Evolutionary conservation across 1,140 invertebrate species (phyloP).

Genomic region (Dufourea novaeangliae): DNA sequence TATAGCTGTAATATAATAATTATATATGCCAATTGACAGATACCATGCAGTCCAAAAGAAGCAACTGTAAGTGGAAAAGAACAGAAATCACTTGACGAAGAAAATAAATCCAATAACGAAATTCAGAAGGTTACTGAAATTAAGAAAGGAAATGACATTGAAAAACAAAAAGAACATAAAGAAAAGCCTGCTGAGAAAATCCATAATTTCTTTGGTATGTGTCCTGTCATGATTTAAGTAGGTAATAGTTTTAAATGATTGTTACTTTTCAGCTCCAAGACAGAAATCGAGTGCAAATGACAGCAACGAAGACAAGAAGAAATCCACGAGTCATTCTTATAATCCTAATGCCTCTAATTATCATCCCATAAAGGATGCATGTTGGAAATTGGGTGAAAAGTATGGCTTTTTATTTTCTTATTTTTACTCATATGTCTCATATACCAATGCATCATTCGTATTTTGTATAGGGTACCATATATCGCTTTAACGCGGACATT

Average conservation of each 20-base stretch:
- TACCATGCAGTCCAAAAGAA: constrained; percentile 52
- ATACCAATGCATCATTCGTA: neutral
- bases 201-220: constrained; percentile 63
- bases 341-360: constrained; percentile 91
- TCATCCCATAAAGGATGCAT: constrained; percentile 95
- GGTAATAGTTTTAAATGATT: neutral
- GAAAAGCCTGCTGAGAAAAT: constrained; percentile 49
- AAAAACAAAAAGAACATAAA: neutral
- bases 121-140: neutral
- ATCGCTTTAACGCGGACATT: constrained; percentile 95
- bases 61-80: constrained; percentile 12
- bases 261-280: constrained; percentile 56
- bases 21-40: constrained; percentile 45
- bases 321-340: constrained; percentile 82
- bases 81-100: neutral
- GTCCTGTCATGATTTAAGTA: neutral
- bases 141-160: neutral
- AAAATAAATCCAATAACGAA: constrained; percentile 4
- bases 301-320: constrained; percentile 41
- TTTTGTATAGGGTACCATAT: constrained; percentile 91
- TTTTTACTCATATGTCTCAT: neutral
- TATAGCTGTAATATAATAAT: constrained; percentile 14
- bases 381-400: constrained; percentile 90
- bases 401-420: constrained; percentile 73
- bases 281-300: constrained; percentile 53